phyloP scores from a whole-genome alignment of 2,113 vertebrate genomes.

The Mustelus asterias region DNA sequence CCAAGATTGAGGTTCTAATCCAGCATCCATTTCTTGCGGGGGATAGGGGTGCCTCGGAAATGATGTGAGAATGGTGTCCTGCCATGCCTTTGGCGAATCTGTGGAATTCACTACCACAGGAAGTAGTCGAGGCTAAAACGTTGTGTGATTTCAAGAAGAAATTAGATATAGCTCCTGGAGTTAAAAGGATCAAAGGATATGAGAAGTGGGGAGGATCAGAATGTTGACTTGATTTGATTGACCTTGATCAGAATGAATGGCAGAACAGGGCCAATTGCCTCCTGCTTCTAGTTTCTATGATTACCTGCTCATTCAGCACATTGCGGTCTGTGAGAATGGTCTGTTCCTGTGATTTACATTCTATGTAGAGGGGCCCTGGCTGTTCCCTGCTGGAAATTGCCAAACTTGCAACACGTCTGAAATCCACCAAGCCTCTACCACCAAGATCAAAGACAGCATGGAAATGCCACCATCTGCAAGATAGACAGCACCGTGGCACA shows the following conservation, averaged over 20 bases:
- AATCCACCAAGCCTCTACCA: not conserved
- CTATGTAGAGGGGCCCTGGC: not conserved
- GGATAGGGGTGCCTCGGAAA: not conserved
- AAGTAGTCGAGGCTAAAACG: too few relatives aligned
- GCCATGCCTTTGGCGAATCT: not conserved
- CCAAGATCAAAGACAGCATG: not conserved
- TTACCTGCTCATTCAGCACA: not conserved
- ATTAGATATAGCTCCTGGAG: too few relatives aligned
- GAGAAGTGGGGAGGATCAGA: too few relatives aligned
- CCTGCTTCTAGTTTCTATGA: too few relatives aligned
- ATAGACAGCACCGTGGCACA: too few relatives aligned
- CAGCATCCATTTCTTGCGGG: not conserved
- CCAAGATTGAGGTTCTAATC: not conserved
- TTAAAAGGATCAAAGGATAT: too few relatives aligned
- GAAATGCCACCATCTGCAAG: not conserved
- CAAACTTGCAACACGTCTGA: not conserved
- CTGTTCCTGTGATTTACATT: not conserved
- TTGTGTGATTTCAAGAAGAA: too few relatives aligned
- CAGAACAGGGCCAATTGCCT: too few relatives aligned
- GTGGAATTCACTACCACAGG: too few relatives aligned
- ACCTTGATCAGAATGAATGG: too few relatives aligned
- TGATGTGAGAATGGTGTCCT: not conserved
- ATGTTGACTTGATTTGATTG: too few relatives aligned
- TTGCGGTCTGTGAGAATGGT: not conserved
- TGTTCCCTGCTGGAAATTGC: not conserved